phyloP scores from a whole-genome alignment of 2,888 invertebrate species.

The Synergus umbraculus region DNA sequence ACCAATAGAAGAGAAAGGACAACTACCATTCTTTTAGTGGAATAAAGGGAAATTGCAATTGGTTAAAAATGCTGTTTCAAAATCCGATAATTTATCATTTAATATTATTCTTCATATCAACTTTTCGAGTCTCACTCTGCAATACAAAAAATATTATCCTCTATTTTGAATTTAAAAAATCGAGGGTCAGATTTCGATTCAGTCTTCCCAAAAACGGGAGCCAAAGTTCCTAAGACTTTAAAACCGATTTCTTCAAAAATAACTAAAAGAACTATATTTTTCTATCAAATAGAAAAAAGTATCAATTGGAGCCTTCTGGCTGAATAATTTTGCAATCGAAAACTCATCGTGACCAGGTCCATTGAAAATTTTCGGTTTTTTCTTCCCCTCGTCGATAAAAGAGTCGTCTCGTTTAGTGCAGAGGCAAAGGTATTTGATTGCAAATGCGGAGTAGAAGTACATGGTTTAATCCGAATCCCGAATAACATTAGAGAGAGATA shows the following conservation, averaged over 20 bases:
- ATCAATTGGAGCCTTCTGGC: neutral
- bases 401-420: conserved; percentile 29
- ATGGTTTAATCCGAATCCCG: conserved; percentile 70
- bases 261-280: neutral
- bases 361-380: conserved; percentile 27
- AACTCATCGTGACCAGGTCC: conserved; percentile 23
- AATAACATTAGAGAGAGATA: conserved; percentile 67
- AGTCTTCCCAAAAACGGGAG: no score
- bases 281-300: neutral
- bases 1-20: conserved; percentile 50
- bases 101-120: no score
- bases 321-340: conserved; percentile 22
- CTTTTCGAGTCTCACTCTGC: no score
- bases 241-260: neutral
- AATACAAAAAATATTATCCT: no score
- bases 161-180: no score
- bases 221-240: neutral
- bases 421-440: conserved; percentile 58
- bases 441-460: conserved; percentile 62
- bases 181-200: no score
- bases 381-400: conserved; percentile 26
- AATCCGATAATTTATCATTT: no score
- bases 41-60: neutral
- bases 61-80: neutral
- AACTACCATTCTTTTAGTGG: conserved; percentile 10